Evolutionary conservation across 2,888 invertebrate genomes (phyloP), one percentile per base, ranked within the genome.

Genomic region (Hymenopus coronatus): DNA sequence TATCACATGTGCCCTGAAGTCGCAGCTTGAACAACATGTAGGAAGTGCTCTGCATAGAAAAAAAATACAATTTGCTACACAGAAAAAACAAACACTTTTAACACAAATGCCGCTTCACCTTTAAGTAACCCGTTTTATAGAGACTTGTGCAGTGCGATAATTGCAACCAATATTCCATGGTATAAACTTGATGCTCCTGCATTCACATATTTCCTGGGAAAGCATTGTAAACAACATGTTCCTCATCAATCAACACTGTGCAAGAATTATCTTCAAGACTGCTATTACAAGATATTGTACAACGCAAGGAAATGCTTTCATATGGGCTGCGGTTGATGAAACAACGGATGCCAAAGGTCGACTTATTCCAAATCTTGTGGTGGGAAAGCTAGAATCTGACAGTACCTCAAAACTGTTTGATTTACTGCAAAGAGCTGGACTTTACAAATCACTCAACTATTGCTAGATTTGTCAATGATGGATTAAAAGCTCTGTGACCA

Each of bases 251-350:
- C n/a, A n/a, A n/a, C n/a, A n/a, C n/a, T n/a, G n/a, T n/a, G n/a
- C n/a, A n/a, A n/a, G n/a, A n/a, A n/a, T n/a, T n/a, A n/a, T n/a
- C n/a, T n/a, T n/a, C n/a, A n/a, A n/a, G n/a, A n/a, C n/a, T n/a
- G n/a, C n/a, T n/a, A n/a, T n/a, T n/a, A n/a, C n/a, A n/a, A n/a
- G n/a, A n/a, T n/a, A n/a, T n/a, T n/a, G n/a, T n/a, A n/a, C n/a
- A n/a, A n/a, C n/a, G n/a, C n/a, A 81, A 87, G 46, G 27, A 85
- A 0, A 85, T 85, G 25, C 28, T 84, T 87, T 27, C 82, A 54
- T 81, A 87, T 87, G 87, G 25, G 87, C 81, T 81, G 27, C n/a
- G 15, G 28, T 87, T 54, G 87, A 87, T 54, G 87, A 87, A 87
- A 54, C 70, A 28, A n/a, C n/a, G 70, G 2, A 70, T 87, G 8